Percentiles rank a stretch among this genome's conserved stretches.
phyloP scores from a whole-genome alignment of 2,797 vertebrate genomes.

The Spinibarbus caldwelli region DNA sequence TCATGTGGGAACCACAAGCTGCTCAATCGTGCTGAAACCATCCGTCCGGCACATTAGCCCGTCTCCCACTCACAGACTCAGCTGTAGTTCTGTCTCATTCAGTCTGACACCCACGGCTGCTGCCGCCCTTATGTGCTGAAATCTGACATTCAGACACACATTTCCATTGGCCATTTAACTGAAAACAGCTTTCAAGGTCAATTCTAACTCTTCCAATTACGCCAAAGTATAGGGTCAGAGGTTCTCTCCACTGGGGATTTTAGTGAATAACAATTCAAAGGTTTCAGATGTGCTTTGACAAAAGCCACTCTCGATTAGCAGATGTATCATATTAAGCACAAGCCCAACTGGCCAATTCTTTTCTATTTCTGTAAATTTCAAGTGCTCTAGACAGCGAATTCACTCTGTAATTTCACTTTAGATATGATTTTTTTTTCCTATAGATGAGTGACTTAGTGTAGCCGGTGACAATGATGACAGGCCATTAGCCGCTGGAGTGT shows the following conservation, averaged over 20 bases:
- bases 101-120: slow-evolving; percentile 28
- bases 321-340: slow-evolving; percentile 21
- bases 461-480: slow-evolving; percentile 54
- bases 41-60: slow-evolving; percentile 46
- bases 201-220: slow-evolving; percentile 72
- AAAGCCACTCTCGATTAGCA: slow-evolving; percentile 12
- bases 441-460: slow-evolving; percentile 37
- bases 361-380: slow-evolving; percentile 14
- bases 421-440: slow-evolving; percentile 55
- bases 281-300: background rate
- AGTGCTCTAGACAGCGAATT: slow-evolving; percentile 19
- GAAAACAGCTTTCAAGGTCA: slow-evolving; percentile 67
- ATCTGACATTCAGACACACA: slow-evolving; percentile 70
- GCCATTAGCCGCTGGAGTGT: slow-evolving; percentile 40
- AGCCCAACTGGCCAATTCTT: slow-evolving; percentile 11
- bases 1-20: slow-evolving; percentile 43
- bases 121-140: slow-evolving; percentile 67
- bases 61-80: slow-evolving; percentile 22
- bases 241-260: slow-evolving; percentile 26
- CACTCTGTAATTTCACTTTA: slow-evolving; percentile 41
- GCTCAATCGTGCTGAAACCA: slow-evolving; percentile 58
- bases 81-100: slow-evolving; percentile 25
- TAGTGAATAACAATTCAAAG: slow-evolving; percentile 25
- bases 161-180: slow-evolving; percentile 68
- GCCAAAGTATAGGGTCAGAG: slow-evolving; percentile 62